A percentile compares a stretch with the other conserved stretches of the same genome.
Conservation (phyloP, 2,888 invertebrate species). For the Tiliacea citrago region DNA sequence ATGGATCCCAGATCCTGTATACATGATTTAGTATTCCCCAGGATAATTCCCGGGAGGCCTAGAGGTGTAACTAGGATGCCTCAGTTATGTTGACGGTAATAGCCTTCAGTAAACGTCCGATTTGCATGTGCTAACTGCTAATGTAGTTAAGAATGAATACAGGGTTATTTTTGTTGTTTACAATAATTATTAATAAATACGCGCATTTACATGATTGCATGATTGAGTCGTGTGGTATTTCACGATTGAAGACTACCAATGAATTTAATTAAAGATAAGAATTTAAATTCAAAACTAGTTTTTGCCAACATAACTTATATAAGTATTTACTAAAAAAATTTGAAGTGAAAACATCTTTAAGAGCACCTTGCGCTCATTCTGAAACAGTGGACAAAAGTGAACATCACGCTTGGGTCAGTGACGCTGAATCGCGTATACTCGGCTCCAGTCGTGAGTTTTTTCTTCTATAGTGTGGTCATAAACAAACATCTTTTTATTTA, state of each 20-base stretch:
- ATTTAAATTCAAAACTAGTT: background rate
- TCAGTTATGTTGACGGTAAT: constrained; percentile 40
- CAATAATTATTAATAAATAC: constrained; percentile 1
- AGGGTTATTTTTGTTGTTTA: constrained; percentile 25
- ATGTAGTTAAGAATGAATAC: constrained; percentile 18
- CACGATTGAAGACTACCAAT: background rate
- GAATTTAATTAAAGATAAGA: background rate
- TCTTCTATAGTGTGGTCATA: background rate
- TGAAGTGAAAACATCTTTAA: background rate
- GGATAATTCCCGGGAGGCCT: constrained; percentile 39
- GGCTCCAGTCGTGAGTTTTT: background rate
- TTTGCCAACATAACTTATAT: background rate
- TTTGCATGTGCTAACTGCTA: constrained; percentile 44
- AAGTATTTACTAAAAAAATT: no score
- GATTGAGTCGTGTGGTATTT: constrained; percentile 6
- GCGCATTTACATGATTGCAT: constrained; percentile 11
- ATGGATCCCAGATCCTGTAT: constrained; percentile 51
- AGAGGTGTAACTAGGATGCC: constrained; percentile 55
- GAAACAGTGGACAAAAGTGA: background rate
- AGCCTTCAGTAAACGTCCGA: constrained; percentile 47
- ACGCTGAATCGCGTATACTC: background rate
- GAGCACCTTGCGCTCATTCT: background rate
- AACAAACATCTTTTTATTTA: background rate
- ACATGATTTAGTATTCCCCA: constrained; percentile 63
- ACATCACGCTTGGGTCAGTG: background rate